Conservation (phyloP, 1,140 invertebrate species). For the Aphidius ervi region DNA sequence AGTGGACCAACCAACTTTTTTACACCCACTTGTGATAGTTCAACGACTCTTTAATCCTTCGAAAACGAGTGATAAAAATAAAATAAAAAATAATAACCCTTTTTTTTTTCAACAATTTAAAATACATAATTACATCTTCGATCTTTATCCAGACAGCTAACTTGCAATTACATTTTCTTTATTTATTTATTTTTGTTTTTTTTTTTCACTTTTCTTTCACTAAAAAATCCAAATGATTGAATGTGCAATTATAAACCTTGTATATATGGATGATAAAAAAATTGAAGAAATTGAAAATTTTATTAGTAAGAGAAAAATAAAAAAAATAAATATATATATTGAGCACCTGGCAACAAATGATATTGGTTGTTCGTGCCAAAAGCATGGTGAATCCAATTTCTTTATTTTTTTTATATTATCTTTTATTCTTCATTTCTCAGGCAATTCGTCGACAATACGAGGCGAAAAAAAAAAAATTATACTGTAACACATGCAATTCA, state of each 20-base stretch:
- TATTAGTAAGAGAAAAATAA: neutral
- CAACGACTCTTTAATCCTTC: conserved; percentile 4
- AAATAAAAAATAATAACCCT: too few relatives aligned
- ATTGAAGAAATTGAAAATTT: conserved; percentile 4
- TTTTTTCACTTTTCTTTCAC: too few relatives aligned
- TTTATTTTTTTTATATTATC: conserved; percentile 9
- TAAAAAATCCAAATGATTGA: too few relatives aligned
- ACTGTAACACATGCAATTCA: neutral
- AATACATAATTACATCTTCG: too few relatives aligned
- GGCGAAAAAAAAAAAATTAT: conserved; percentile 28
- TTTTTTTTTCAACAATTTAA: too few relatives aligned
- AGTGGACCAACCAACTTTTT: too few relatives aligned
- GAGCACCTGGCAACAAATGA: conserved; percentile 24
- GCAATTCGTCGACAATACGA: conserved; percentile 20
- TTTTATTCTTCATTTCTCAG: conserved; percentile 11
- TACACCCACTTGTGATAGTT: neutral
- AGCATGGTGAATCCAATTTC: conserved; percentile 1
- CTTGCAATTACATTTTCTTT: too few relatives aligned
- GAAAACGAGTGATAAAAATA: neutral
- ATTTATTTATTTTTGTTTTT: too few relatives aligned
- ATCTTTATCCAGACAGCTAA: too few relatives aligned
- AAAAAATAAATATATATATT: too few relatives aligned
- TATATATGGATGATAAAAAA: conserved; percentile 2
- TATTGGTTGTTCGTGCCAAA: conserved; percentile 25
- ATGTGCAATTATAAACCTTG: too few relatives aligned